phyloP scores from a whole-genome alignment of 2,888 invertebrate species.

The Polia nebulosa region DNA sequence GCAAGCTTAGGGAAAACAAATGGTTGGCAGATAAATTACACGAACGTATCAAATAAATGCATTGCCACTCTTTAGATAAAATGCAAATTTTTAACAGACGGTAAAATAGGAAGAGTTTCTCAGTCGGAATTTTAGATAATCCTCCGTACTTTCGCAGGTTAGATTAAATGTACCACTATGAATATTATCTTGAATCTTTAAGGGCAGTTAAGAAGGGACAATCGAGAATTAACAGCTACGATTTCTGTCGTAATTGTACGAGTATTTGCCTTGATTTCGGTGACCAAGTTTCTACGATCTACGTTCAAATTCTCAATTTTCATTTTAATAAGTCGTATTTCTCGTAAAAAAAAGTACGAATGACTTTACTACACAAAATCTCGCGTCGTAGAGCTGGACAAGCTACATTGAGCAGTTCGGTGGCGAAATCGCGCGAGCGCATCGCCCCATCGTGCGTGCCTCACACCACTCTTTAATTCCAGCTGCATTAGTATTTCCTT shows the following conservation, averaged over 20 bases:
- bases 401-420: constrained; percentile 9
- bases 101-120: constrained; percentile 52
- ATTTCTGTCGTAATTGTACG: constrained; percentile 8
- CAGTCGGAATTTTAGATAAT: constrained; percentile 50
- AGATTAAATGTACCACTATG: constrained; percentile 48
- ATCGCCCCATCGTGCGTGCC: constrained; percentile 22
- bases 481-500: constrained; percentile 33
- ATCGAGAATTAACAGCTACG: constrained; percentile 22
- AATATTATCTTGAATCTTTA: constrained; percentile 40
- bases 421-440: constrained; percentile 14
- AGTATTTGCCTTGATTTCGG: constrained; percentile 9
- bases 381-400: not conserved
- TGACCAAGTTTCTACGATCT: not conserved
- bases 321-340: not conserved
- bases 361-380: not conserved
- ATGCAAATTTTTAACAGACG: constrained; percentile 62
- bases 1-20: constrained; percentile 56
- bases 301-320: too few relatives aligned
- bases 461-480: constrained; percentile 33
- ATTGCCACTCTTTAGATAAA: constrained; percentile 62
- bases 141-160: constrained; percentile 46
- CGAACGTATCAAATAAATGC: constrained; percentile 62
- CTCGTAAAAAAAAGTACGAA: not conserved
- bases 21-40: constrained; percentile 58
- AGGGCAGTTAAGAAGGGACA: constrained; percentile 38